phyloP scores from a whole-genome alignment of 2,113 vertebrate genomes.

The Otocyon megalotis region DNA sequence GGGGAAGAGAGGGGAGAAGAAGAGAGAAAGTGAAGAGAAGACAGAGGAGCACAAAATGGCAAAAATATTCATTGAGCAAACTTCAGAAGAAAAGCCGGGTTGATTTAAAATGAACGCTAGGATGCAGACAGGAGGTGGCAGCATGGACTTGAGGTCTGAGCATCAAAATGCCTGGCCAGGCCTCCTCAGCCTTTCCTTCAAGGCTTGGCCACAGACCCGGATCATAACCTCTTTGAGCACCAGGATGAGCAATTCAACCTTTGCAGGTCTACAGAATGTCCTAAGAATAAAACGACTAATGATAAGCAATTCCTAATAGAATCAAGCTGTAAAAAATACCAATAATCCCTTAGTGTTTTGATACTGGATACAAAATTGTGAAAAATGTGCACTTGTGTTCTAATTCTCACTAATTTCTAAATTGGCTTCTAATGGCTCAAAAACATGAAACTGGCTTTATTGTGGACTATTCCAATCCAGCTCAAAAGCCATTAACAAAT shows the following conservation, averaged over 20 bases:
- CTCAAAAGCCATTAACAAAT: constrained; percentile 63
- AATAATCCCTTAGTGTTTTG: constrained; percentile 15
- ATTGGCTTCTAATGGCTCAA: constrained; percentile 21
- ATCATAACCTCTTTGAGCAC: constrained; percentile 32
- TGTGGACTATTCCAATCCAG: constrained; percentile 21
- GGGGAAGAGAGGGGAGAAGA: neutral
- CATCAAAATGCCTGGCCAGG: neutral
- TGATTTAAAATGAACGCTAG: constrained; percentile 69
- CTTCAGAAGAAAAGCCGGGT: constrained; percentile 59
- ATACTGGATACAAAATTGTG: constrained; percentile 31
- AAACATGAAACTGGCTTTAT: constrained; percentile 50
- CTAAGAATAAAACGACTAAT: constrained; percentile 19
- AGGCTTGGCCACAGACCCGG: constrained; percentile 13
- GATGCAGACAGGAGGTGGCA: constrained; percentile 79
- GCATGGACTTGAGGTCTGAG: constrained; percentile 78
- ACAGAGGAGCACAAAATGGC: constrained; percentile 59
- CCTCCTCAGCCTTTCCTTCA: neutral
- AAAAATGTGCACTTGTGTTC: constrained; percentile 52
- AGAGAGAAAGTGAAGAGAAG: constrained; percentile 9
- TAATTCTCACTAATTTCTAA: constrained; percentile 62
- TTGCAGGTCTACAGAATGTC: neutral
- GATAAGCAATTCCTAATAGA: constrained; percentile 40
- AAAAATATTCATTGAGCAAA: constrained; percentile 33
- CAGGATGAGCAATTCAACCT: neutral
- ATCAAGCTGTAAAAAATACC: constrained; percentile 43